Evolutionary conservation across 2,113 vertebrate species (phyloP).

Genomic region (Epinephelus fuscoguttatus): DNA sequence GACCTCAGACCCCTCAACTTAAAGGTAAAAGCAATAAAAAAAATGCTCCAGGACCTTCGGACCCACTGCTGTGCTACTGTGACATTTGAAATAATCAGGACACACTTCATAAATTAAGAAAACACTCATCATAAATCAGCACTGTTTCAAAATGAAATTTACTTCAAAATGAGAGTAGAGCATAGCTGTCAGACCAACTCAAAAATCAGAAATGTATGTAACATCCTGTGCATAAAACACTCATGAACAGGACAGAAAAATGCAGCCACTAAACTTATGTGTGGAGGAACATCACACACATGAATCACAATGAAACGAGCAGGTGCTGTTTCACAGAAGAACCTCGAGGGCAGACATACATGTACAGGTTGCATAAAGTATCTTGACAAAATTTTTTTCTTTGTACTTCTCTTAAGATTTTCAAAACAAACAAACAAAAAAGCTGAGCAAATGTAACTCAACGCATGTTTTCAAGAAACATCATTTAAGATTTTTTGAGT

Average conservation of each 20-base stretch:
- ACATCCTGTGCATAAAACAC: constrained; percentile 47
- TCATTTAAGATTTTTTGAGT: constrained; percentile 8
- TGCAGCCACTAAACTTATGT: constrained; percentile 11
- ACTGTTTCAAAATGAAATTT: constrained; percentile 52
- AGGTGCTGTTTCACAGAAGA: constrained; percentile 1
- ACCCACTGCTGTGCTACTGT: neutral
- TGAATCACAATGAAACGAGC: constrained; percentile 37
- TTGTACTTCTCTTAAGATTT: constrained; percentile 1
- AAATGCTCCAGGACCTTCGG: neutral
- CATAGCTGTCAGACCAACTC: constrained; percentile 24
- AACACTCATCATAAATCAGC: constrained; percentile 10
- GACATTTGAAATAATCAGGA: constrained; percentile 2
- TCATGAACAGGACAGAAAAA: constrained; percentile 23
- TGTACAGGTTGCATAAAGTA: constrained; percentile 35
- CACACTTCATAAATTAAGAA: constrained; percentile 1
- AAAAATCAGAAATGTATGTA: constrained; percentile 44
- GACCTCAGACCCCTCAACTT: neutral
- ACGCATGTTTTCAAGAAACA: constrained; percentile 26
- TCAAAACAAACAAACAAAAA: neutral
- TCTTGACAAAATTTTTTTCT: constrained; percentile 8
- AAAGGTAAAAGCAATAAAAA: constrained; percentile 18
- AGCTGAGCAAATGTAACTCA: constrained; percentile 6
- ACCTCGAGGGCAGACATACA: neutral
- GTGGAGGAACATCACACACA: constrained; percentile 29
- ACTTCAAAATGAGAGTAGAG: constrained; percentile 48